Evolutionary conservation across 2,113 vertebrate species (phyloP), one percentile per base, ranked within the genome.

Genomic region (Sapajus apella): DNA sequence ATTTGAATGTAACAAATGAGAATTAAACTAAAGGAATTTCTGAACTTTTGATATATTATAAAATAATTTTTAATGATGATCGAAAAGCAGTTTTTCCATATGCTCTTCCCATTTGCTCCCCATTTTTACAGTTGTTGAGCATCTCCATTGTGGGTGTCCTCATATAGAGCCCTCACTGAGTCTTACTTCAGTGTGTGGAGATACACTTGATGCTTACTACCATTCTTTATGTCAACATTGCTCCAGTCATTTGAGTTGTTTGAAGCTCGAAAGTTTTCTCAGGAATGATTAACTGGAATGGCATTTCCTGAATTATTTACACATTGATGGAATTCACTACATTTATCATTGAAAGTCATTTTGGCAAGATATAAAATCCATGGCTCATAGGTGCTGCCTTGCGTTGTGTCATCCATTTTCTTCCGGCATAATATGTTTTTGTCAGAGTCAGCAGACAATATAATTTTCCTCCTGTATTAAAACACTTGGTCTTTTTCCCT

Each of bases 331-430:
- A 61, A 13, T 94, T 87, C 50, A 27, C 35, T 81, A 27, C 66
- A 64, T 87, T 93, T 95, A 90, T 92, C 73, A 94, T 73, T 83
- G 27, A 83, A 92, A 82, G 45, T 86, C n/a, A 76, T 76, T 97
- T 95, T 80, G 75, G 45, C 58, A 87, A n/a, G 73, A 66, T 91
- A 58, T 55, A 84, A 96, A 90, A 88, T 91, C 30, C 45, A 21
- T 37, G 79, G 27, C 79, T 89, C 40, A 73, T 40, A 32, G 30
- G 6, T 81, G 40, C 87, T 95, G 47, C 70, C 16, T 80, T 84
- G 82, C 6, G 4, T 85, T 47, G 43, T 94, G 73, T 73, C 87
- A 61, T 95, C n/a, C 5, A 37, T 92, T 96, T 96, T 90, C 85
- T 95, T 93, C 30, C 95, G 92, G 17, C n/a, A 47, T 89, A 95